Evolutionary conservation across 2,113 vertebrate species (phyloP), one percentile per base, ranked within the genome.

Genomic region (Corythoichthys intestinalis): DNA sequence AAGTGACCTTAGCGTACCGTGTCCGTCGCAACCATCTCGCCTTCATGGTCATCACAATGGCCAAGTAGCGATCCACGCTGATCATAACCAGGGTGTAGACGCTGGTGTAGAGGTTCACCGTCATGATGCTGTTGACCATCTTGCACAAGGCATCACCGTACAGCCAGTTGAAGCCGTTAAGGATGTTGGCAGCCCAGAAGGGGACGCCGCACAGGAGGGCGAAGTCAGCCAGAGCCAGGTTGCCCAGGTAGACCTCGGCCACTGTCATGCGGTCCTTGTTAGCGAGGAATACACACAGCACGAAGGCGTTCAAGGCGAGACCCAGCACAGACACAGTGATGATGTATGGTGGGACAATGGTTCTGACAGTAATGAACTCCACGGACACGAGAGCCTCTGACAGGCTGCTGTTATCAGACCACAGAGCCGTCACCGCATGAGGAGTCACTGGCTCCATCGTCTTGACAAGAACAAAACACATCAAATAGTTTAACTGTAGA

Each of bases 41-140:
- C 50, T 91, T 93, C 93, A 98, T 94, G 37, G 94, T 93, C 80
- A 94, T 94, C 69, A 94, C 95, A 14, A 99, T 85, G 0, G 94
- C 97, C 38, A 98, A 79, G 76, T 98, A 98, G 67, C 96, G 95
- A 74, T 99, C 96, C 0, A 96, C 81, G 65, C 96, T 97, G 12
- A 98, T 94, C 81, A 96, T 90, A 44, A 94, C 93, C 48, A 98
- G 81, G 67, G 96, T 93, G 79, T 89, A 96, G 77, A 95, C 91
- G 82, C 95, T 98, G 54, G 93, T 87, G 75, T 94, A 97, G 53
- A 94, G 85, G 74, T 98, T 98, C 85, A 95, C 84, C 37, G 66
- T 34, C 37, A 91, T 84, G 65, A 93, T 39, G 6, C 90, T 28
- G 63, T 92, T 97, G 77, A 97, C 77, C 0, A 86, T 63, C 67